Evolutionary conservation across 1,140 invertebrate genomes (phyloP).

Genomic region (Papilio dardanus): DNA sequence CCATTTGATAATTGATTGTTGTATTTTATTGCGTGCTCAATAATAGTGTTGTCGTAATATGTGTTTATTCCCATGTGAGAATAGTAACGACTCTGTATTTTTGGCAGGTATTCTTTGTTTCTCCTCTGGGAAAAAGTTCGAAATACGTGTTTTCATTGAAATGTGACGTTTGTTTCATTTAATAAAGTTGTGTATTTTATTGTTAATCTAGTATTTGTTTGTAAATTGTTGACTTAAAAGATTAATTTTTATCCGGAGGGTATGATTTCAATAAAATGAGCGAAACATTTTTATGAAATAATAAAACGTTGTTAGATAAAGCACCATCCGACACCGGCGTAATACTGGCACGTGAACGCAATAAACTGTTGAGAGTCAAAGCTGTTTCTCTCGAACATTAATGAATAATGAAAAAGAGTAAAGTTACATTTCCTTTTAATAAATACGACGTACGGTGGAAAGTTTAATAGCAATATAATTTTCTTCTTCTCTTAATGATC

Average conservation of each 20-base stretch:
- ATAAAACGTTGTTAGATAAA: slow-evolving; percentile 22
- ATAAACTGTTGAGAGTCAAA: slow-evolving; percentile 22
- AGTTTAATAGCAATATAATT: background rate
- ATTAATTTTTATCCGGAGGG: background rate
- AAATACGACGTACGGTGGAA: background rate
- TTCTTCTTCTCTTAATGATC: background rate
- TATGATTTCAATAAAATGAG: slow-evolving; percentile 14
- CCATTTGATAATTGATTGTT: background rate
- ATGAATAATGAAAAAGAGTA: slow-evolving; percentile 21
- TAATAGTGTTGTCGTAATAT: background rate
- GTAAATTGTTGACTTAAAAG: background rate
- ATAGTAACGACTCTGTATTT: background rate
- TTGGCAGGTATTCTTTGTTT: background rate
- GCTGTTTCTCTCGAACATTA: slow-evolving; percentile 22
- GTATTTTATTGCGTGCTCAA: background rate
- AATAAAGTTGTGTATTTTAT: background rate
- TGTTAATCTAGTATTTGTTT: background rate
- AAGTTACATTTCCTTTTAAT: slow-evolving; percentile 6
- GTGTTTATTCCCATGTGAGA: background rate
- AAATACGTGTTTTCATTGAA: background rate
- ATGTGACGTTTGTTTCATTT: background rate
- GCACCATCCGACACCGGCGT: slow-evolving; percentile 18
- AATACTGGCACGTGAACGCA: slow-evolving; percentile 15
- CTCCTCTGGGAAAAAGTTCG: background rate
- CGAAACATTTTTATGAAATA: slow-evolving; percentile 20